Percentiles rank a stretch among this genome's conserved stretches.
Evolutionary conservation across 1,140 invertebrate species (phyloP).

Genomic region (Lepidurus arcticus): DNA sequence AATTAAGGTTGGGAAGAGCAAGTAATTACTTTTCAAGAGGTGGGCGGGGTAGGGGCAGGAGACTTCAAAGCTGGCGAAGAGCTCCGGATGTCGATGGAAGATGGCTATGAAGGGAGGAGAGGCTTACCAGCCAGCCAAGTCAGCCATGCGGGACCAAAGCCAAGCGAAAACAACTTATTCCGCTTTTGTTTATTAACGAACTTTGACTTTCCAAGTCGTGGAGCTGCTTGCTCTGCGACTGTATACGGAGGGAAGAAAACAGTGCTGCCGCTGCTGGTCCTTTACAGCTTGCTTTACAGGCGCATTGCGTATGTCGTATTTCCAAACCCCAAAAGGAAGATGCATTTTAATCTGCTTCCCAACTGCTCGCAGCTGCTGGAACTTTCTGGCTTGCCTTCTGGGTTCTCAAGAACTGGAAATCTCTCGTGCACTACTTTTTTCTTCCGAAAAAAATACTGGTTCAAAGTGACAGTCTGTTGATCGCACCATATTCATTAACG

Average conservation of each 20-base stretch:
- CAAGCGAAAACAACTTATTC: not conserved
- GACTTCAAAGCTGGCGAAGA: not conserved
- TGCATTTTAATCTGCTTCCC: not conserved
- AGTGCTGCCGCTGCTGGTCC: too few species aligned
- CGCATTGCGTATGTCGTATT: too few species aligned
- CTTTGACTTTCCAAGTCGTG: not conserved
- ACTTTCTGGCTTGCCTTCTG: not conserved
- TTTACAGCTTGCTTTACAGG: too few species aligned
- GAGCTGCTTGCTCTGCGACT: not conserved
- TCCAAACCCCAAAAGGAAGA: not conserved
- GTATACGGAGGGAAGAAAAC: not conserved
- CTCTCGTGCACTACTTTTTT: too few species aligned
- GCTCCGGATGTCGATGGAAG: not conserved
- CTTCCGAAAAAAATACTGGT: too few species aligned
- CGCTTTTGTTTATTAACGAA: slow-evolving; percentile 4
- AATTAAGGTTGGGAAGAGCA: not conserved
- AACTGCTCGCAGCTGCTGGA: not conserved
- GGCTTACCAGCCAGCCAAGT: not conserved
- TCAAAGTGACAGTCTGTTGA: too few species aligned
- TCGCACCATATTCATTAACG: too few species aligned
- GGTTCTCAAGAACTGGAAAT: too few species aligned
- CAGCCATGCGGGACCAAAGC: not conserved
- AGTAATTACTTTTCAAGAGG: slow-evolving; percentile 1
- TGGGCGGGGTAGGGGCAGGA: not conserved
- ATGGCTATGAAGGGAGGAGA: not conserved